Evolutionary conservation across 2,888 invertebrate genomes (phyloP), one percentile per base, ranked within the genome.

Genomic region (Sussaba pulchella): DNA sequence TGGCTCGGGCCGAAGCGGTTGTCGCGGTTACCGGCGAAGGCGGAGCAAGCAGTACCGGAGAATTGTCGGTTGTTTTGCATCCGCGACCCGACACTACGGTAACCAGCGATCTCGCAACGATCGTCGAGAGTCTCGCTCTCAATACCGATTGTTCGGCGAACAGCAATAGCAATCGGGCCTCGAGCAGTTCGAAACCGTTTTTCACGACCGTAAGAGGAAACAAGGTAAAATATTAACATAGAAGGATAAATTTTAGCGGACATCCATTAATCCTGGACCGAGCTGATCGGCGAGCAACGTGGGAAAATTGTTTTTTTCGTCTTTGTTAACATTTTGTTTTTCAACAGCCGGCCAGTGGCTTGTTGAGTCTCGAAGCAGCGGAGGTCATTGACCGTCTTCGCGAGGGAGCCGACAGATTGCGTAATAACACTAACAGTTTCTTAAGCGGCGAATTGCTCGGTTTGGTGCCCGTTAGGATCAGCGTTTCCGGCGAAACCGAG

Each of bases 361-460:
- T 92, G 73, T 84, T 92, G 76, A 90, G 92, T 70, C 88, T 93
- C 19, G 95, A 95, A 86, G 94, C 94, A 0, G 93, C 95, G 1
- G 95, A 95, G 87, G 94, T 95, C 59, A 92, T 95, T 54, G 95
- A 95, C 89, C 94, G 95, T 89, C 94, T 95, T 91, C 93, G 95
- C 19, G 95, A 95, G 89, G 95, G 95, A 52, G 94, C 95, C 6
- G 96, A 96, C 86, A 94, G 96, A 91, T 93, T 96, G 85, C 94
- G 96, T 79, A 96, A 97, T 92, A 96, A 96, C 89, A 96, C 96
- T 59, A 96, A 96, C 92, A 96, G 95, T 91, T 95, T 96, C 89
- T 93, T 96, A 50, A 96, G 96, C 45, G 95, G 96, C 66, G 96
- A 96, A 89, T 93, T 95, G 87, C 93, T 94, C 63, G 94, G 94